Base-by-base conservation (phyloP, 1,140 invertebrate genomes). In the Ephestia elutella region DNA sequence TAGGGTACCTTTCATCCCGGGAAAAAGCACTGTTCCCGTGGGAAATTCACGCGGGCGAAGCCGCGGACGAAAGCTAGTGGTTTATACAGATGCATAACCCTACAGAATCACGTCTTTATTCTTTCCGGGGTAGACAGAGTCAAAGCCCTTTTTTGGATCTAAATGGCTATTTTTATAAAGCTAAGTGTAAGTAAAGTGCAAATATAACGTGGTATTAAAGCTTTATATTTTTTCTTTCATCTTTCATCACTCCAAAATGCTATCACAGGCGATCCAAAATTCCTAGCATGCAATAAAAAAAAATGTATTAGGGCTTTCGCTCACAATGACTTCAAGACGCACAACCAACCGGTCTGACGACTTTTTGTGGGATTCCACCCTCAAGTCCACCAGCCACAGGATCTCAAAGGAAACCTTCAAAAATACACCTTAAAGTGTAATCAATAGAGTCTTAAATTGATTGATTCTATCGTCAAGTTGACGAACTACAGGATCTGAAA, bases 321-420 rank as follows among this genome's bases (percentile, higher is more conserved):
- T 73, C 72, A 25, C 70, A 71, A 70, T 69, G 63, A 68, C 68
- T 77, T 59, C 38, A 70, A 57, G 58, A 57, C 28, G 60, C 68
- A 65, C 56, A 38, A 28, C 25, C 55, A 71, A 82, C 80, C 80
- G 80, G 82, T 85, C 63, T 25, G 68, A 73, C 78, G 5, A 57
- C 77, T 84, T 84, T 84, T 82, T 84, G 78, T 79, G 49, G 66
- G 66, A 78, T 75, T 78, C 75, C 73, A 82, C 80, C 80, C 79
- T 81, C 75, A 71, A 66, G 56, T 48, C 68, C 61, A 73, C 73
- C 73, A 68, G 57, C 65, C 62, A 58, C 68, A 55, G 30, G 32
- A 51, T 50, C 53, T 59, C 25, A 20, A 56, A 53, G 32, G 9
- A 60, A 9, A 53, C 60, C 62, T n/a, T 13, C 5, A 1, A 68